A percentile compares a stretch with the other conserved stretches of the same genome.
These are phyloP conservation scores for Steatocranus sp. DNA, from an alignment of 2,797 vertebrate species.

Conservation along the genomic window DNA sequence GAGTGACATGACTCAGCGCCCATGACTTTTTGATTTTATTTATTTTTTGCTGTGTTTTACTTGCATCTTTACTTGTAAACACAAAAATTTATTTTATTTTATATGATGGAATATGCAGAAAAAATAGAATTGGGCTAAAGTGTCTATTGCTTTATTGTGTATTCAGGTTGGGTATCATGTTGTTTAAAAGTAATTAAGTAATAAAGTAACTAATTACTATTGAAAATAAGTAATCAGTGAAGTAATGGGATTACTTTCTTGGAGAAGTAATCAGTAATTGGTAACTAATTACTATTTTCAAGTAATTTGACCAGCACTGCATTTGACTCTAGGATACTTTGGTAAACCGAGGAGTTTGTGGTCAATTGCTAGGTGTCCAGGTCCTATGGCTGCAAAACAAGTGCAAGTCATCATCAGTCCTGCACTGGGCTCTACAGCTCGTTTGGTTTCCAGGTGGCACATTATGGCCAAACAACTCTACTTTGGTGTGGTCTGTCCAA, in stretches of 20 bases:
- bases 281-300: neutral
- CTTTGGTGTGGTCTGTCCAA: neutral
- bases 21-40: neutral
- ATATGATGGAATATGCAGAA: neutral
- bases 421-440: neutral
- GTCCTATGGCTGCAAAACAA: neutral
- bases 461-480: neutral
- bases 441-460: neutral
- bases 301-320: neutral
- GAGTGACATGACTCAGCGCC: neutral
- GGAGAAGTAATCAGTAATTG: neutral
- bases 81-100: fast-evolving
- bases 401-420: neutral
- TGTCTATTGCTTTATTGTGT: neutral
- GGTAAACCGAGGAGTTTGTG: neutral
- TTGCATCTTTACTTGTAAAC: neutral
- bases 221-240: neutral
- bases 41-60: neutral
- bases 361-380: neutral
- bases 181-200: neutral
- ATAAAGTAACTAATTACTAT: neutral
- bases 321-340: neutral
- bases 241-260: neutral
- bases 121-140: neutral
- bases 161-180: neutral